Percentiles rank a stretch among this genome's conserved stretches.
Evolutionary conservation across 2,797 vertebrate species (phyloP).

Genomic region (Pteronotus mesoamericanus): DNA sequence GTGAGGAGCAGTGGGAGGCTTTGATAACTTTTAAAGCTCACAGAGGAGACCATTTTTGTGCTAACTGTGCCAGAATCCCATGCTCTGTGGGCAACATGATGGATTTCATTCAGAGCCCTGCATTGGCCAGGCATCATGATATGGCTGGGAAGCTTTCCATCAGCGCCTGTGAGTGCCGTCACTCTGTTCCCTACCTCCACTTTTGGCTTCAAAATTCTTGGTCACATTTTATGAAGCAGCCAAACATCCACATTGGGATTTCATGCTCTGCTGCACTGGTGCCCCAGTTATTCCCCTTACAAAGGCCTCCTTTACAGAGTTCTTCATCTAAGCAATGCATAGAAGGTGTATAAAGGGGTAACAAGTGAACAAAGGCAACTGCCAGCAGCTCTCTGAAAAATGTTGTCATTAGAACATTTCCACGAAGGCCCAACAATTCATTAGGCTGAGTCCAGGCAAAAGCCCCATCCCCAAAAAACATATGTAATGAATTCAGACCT

Average conservation of each 20-base stretch:
- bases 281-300: constrained; percentile 64
- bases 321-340: constrained; percentile 67
- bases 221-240: constrained; percentile 69
- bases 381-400: constrained; percentile 51
- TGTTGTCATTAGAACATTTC: constrained; percentile 29
- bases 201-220: constrained; percentile 70
- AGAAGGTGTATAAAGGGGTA: constrained; percentile 36
- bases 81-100: constrained; percentile 56
- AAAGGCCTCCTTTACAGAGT: constrained; percentile 75
- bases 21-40: constrained; percentile 45
- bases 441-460: constrained; percentile 31
- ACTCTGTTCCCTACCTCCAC: constrained; percentile 59
- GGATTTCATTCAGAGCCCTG: constrained; percentile 62
- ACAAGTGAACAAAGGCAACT: constrained; percentile 58
- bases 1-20: constrained; percentile 14
- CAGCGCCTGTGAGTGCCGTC: constrained; percentile 63
- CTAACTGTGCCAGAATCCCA: constrained; percentile 52
- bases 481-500: constrained; percentile 50
- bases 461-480: constrained; percentile 24
- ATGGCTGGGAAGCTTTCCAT: constrained; percentile 67
- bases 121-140: constrained; percentile 69
- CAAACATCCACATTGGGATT: constrained; percentile 78
- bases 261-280: constrained; percentile 74
- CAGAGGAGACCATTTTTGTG: constrained; percentile 50
- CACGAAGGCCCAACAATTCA: constrained; percentile 18